These are phyloP conservation scores for Polydrusus pterygomalis DNA, from an alignment of 2,888 invertebrate genomes.

Conservation along the genomic window DNA sequence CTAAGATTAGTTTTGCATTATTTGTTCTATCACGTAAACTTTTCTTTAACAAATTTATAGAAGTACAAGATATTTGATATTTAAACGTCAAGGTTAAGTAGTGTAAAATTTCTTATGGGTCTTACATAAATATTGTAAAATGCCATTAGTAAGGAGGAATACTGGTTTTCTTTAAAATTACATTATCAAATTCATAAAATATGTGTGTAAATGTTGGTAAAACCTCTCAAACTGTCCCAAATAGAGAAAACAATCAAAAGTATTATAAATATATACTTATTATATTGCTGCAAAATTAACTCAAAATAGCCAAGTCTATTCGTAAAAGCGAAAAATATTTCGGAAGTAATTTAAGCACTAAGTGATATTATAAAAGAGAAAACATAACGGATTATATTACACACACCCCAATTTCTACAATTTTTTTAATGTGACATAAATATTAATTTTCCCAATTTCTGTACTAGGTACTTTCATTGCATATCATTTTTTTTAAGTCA, in stretches of 20 bases:
- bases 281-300: too few relatives aligned
- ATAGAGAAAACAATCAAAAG: too few relatives aligned
- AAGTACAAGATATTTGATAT: conserved; percentile 25
- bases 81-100: conserved; percentile 18
- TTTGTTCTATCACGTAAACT: conserved; percentile 24
- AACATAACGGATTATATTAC: too few relatives aligned
- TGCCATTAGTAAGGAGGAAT: background rate
- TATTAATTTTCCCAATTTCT: background rate
- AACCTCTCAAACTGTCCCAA: too few relatives aligned
- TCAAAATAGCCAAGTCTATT: too few relatives aligned
- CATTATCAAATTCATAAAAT: too few relatives aligned
- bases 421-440: background rate
- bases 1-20: conserved; percentile 26
- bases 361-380: too few relatives aligned
- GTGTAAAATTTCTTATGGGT: conserved; percentile 4
- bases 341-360: too few relatives aligned
- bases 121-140: conserved; percentile 6
- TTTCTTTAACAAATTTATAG: conserved; percentile 20
- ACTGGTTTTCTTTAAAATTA: background rate
- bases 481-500: background rate
- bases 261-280: too few relatives aligned
- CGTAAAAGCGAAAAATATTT: too few relatives aligned
- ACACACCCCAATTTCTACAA: too few relatives aligned
- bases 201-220: too few relatives aligned
- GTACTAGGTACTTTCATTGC: background rate